phyloP scores from a whole-genome alignment of 2,888 invertebrate genomes.

The Marasmarcha lunaedactyla region DNA sequence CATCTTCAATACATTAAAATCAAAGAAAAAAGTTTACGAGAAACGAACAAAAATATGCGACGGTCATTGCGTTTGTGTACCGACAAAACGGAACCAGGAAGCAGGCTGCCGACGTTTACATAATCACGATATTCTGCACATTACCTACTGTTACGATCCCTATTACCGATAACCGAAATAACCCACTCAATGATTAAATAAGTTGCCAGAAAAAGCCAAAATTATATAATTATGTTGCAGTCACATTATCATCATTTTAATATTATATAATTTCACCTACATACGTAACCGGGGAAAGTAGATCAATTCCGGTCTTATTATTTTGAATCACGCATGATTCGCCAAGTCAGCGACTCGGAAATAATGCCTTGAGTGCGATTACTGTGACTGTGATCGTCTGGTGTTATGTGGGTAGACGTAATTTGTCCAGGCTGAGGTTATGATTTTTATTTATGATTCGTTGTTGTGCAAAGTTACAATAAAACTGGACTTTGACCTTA shows the following conservation, averaged over 20 bases:
- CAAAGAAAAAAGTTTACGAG: too few species aligned
- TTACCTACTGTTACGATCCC: constrained; percentile 7
- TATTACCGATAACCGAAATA: not conserved
- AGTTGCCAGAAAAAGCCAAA: not conserved
- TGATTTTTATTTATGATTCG: too few species aligned
- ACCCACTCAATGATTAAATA: not conserved
- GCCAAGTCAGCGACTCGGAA: not conserved
- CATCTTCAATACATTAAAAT: too few species aligned
- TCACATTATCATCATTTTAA: not conserved
- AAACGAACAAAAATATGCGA: too few species aligned
- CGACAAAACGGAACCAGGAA: constrained; percentile 10
- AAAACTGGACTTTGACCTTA: too few species aligned
- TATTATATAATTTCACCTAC: not conserved
- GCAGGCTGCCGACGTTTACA: constrained; percentile 5
- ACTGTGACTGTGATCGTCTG: not conserved
- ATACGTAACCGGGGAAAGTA: not conserved
- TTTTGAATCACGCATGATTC: not conserved
- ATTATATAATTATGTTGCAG: not conserved
- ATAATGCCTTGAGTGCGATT: not conserved
- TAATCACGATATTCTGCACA: constrained; percentile 10
- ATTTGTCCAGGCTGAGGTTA: not conserved
- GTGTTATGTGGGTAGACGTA: not conserved
- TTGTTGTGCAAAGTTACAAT: too few species aligned
- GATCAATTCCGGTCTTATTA: not conserved
- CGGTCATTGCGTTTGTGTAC: too few species aligned